Conservation (phyloP, 2,113 vertebrate species). For the Pseudonaja textilis region DNA sequence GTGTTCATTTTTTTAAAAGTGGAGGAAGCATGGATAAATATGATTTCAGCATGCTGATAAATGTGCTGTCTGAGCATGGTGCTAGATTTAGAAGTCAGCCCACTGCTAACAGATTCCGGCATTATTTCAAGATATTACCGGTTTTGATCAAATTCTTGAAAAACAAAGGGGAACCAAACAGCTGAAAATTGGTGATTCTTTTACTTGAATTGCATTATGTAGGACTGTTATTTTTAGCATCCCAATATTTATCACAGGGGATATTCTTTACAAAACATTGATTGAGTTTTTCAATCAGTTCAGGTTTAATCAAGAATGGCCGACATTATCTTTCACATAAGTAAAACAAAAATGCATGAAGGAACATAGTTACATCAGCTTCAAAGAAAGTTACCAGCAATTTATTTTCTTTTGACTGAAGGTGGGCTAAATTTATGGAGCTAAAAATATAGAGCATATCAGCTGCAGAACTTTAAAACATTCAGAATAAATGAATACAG, state of each 20-base stretch:
- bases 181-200: not conserved
- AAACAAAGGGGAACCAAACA: not conserved
- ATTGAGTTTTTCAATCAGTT: not conserved
- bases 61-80: slow-evolving; percentile 16
- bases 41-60: not conserved
- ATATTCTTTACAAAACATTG: slow-evolving; percentile 5
- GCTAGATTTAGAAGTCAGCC: slow-evolving; percentile 2
- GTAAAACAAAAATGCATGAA: not conserved
- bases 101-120: not conserved
- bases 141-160: slow-evolving; percentile 26
- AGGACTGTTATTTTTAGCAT: slow-evolving; percentile 10
- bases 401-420: not conserved
- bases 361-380: not conserved
- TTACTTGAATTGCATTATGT: not conserved
- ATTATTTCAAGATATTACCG: slow-evolving; percentile 30
- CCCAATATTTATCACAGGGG: not conserved
- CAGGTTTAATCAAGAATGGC: not conserved
- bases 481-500: slow-evolving; percentile 7
- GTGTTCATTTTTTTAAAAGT: not conserved
- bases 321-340: not conserved
- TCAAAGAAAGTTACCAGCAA: not conserved
- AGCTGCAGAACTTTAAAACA: slow-evolving; percentile 15
- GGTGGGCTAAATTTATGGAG: not conserved
- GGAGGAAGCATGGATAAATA: not conserved
- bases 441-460: slow-evolving; percentile 1